Conservation (phyloP, 2,113 vertebrate genomes). For the Apistogramma diplotaenia region DNA sequence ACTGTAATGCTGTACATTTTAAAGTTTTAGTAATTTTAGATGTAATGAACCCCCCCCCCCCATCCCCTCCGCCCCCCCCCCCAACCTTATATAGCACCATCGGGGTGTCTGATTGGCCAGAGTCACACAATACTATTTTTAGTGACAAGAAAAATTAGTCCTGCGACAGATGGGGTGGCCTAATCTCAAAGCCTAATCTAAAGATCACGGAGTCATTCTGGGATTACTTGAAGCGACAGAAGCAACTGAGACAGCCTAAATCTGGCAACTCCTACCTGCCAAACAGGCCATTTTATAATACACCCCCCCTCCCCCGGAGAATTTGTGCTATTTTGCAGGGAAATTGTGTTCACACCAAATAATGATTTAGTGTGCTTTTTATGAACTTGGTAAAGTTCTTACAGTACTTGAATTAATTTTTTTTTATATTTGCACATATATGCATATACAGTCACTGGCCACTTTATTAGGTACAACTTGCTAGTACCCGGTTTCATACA, state of each 20-base stretch:
- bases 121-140: background rate
- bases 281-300: background rate
- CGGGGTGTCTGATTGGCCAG: background rate
- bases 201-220: background rate
- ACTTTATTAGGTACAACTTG: background rate
- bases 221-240: background rate
- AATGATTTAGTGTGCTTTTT: background rate
- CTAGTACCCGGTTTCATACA: too few species aligned
- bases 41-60: background rate
- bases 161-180: background rate
- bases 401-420: background rate
- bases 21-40: background rate
- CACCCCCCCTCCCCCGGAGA: background rate
- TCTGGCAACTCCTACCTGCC: background rate
- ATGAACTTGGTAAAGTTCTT: background rate
- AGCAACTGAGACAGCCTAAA: background rate
- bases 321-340: background rate
- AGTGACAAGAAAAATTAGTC: background rate
- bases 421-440: background rate
- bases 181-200: background rate
- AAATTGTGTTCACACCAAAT: background rate
- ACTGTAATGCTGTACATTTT: background rate
- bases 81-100: background rate
- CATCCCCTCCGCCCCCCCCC: background rate
- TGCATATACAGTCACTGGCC: background rate